Evolutionary conservation across 2,113 vertebrate species (phyloP).

Genomic region (Muscicapa adusta): DNA sequence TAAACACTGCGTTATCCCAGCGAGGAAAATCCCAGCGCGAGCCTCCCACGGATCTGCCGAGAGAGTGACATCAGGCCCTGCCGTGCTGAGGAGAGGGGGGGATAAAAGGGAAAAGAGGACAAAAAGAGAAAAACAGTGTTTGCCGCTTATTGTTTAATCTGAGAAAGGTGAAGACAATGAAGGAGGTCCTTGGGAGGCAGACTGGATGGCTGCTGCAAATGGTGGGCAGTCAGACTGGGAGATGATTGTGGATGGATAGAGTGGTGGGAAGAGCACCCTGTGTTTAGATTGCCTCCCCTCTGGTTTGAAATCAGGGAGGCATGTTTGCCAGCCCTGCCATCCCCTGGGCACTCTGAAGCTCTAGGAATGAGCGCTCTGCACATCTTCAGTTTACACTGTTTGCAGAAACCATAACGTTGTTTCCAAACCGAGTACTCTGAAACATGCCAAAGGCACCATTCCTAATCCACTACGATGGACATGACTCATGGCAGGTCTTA

Average conservation of each 20-base stretch:
- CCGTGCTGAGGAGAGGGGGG: background rate
- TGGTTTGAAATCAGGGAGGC: background rate
- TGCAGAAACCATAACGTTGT: conserved; percentile 47
- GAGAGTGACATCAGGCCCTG: conserved; percentile 39
- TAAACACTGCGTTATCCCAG: conserved; percentile 47
- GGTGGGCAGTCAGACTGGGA: background rate
- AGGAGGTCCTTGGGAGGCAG: background rate
- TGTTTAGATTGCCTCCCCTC: background rate
- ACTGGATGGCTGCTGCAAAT: background rate
- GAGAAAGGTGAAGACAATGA: background rate
- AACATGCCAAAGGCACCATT: conserved; percentile 61
- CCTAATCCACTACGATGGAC: conserved; percentile 47
- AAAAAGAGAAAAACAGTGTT: background rate
- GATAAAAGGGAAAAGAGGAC: fast-evolving
- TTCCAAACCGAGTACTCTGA: conserved; percentile 49
- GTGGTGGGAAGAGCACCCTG: background rate
- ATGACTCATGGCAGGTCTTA: conserved; percentile 54
- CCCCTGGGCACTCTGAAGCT: background rate
- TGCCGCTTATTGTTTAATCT: background rate
- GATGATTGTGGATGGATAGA: fast-evolving
- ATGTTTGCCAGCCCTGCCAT: background rate
- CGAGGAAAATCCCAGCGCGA: conserved; percentile 14
- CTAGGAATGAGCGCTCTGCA: conserved; percentile 3
- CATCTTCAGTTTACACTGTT: conserved; percentile 49
- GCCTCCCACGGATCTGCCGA: conserved; percentile 6